Percentiles rank a stretch among this genome's conserved stretches.
These are phyloP conservation scores for Sinocyclocheilus anophthalmus DNA, from an alignment of 2,113 vertebrate genomes.

Conservation along the genomic window DNA sequence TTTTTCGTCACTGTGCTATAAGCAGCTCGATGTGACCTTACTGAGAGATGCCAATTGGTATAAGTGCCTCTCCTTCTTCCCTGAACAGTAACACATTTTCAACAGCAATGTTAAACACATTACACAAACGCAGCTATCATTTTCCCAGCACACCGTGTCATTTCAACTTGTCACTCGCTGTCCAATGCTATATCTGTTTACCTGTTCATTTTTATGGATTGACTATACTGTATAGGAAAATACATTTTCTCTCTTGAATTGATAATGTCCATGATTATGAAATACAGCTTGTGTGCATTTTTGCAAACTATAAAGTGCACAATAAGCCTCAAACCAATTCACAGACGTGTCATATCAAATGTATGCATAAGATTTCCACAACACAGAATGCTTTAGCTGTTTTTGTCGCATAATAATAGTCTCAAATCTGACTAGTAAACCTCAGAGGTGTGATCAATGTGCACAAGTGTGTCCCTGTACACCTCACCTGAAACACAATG, in stretches of 20 bases:
- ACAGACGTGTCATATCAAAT: neutral
- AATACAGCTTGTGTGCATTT: neutral
- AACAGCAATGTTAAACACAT: constrained; percentile 29
- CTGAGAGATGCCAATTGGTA: constrained; percentile 13
- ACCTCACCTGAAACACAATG: constrained; percentile 25
- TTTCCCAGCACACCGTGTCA: neutral
- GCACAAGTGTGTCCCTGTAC: constrained; percentile 39
- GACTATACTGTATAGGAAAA: neutral
- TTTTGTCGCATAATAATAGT: constrained; percentile 13
- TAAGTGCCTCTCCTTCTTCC: constrained; percentile 21
- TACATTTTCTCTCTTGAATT: neutral
- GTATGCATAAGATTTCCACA: neutral
- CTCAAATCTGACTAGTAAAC: neutral
- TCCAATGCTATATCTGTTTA: neutral
- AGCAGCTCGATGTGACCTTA: constrained; percentile 21
- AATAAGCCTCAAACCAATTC: neutral
- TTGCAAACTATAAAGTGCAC: neutral
- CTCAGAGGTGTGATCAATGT: constrained; percentile 47
- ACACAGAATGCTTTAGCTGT: neutral
- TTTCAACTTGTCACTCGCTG: neutral
- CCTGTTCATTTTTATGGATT: neutral
- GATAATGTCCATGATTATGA: neutral
- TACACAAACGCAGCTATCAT: neutral
- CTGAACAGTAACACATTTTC: constrained; percentile 6
- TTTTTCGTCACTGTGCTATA: constrained; percentile 23